Evolutionary conservation across 35 echinoderm and acorn worm species (phyloP), one percentile per base, ranked within the genome.

Genomic region (Strongylocentrotus purpuratus): DNA sequence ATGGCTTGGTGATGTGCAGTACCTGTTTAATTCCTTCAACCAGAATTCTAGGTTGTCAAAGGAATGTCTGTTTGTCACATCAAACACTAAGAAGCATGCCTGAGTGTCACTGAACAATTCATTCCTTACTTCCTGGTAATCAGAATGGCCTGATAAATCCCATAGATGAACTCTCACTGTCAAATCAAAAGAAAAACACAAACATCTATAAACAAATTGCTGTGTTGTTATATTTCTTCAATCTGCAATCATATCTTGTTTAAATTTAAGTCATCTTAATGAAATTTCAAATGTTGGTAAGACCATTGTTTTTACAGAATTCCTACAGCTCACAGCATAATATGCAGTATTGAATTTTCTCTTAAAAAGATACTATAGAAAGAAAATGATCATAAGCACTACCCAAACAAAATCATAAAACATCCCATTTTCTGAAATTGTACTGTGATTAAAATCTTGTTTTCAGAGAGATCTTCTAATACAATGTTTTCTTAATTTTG

Each of bases 131-230:
- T 99, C 98, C 14, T 86, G 12, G 25, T 99, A 99, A 13, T 99
- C 98, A 41, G 85, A 31, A 78, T 95, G 95, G 86, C 98, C 98
- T 20, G 98, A 99, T 61, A 99, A 61, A 90, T 99, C 98, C 98
- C 98, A 99, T 5, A 99, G 91, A 94, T 99, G 98, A 2, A 97
- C 96, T 94, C 98, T 95, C 28, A 97, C 98, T 99, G 95, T 31
- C n/a, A 33, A 46, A 89, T 15, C 33, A 45, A 45, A 9, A 45
- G 25, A 15, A 78, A 78, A 78, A n/a, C 65, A 78, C 65, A 5
- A 78, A 78, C 65, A 78, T 28, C 25, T 28, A 15, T 78, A 28
- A 78, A 78, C 20, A 78, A n/a, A 78, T 28, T 7, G 2, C 65
- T 22, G 4, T 28, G 20, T 78, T 7, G 8, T 2, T 78, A 18